These are phyloP conservation scores for Podabrus alpinus DNA, from an alignment of 2,888 invertebrate genomes.

Conservation along the genomic window DNA sequence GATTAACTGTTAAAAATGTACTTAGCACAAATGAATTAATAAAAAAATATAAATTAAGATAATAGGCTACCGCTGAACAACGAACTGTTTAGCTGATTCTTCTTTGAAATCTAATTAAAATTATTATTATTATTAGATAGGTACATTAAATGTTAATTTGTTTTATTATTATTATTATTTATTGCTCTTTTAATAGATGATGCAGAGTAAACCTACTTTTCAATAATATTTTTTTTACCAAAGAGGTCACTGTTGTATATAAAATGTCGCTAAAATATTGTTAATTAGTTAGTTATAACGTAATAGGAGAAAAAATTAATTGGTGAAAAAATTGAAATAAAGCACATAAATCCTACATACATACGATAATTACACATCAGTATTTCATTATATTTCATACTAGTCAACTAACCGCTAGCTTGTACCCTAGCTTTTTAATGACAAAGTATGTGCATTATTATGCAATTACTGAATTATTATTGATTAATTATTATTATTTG, in stretches of 20 bases:
- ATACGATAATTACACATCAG: constrained; percentile 48
- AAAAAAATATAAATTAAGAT: constrained; percentile 24
- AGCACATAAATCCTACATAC: constrained; percentile 45
- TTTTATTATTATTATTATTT: constrained; percentile 39
- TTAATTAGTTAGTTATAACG: constrained; percentile 42
- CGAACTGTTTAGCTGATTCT: constrained; percentile 40
- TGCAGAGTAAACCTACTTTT: constrained; percentile 44
- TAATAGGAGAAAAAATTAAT: constrained; percentile 41
- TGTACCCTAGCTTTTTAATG: constrained; percentile 34
- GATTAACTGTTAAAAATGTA: constrained; percentile 43
- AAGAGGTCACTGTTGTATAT: constrained; percentile 53
- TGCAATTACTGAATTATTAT: neutral
- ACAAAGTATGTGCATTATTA: constrained; percentile 33
- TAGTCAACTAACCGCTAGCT: constrained; percentile 36
- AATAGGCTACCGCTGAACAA: constrained; percentile 46
- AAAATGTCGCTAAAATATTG: constrained; percentile 46
- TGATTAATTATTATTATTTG: constrained; percentile 26
- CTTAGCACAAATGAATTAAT: constrained; percentile 52
- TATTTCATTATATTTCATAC: constrained; percentile 42
- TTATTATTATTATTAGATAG: constrained; percentile 21
- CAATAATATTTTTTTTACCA: constrained; percentile 51
- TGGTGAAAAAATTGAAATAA: constrained; percentile 44
- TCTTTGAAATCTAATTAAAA: constrained; percentile 11
- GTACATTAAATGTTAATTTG: constrained; percentile 19
- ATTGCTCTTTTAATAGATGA: constrained; percentile 47